phyloP scores from a whole-genome alignment of 2,113 vertebrate genomes.

The Hippocampus guttulatus region DNA sequence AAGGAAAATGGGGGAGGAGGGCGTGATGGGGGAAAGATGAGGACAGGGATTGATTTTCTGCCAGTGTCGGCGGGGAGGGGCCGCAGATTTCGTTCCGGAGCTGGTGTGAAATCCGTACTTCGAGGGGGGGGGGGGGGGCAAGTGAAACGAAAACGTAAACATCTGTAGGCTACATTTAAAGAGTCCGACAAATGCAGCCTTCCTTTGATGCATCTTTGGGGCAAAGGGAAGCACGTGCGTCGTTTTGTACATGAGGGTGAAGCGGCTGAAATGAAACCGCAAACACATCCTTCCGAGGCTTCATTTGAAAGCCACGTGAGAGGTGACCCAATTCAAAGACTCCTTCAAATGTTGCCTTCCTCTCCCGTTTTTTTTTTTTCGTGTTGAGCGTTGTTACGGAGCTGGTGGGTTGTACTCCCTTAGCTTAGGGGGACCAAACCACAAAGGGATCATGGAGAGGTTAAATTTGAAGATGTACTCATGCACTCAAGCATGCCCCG shows the following conservation, averaged over 20 bases:
- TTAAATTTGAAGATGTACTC: background rate
- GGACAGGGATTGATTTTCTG: constrained; percentile 63
- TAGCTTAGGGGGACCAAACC: no score
- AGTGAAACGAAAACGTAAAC: constrained; percentile 22
- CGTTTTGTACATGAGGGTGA: no score
- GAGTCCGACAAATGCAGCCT: background rate
- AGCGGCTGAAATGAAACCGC: background rate
- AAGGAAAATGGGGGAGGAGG: background rate
- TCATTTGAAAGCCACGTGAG: background rate
- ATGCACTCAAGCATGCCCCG: background rate
- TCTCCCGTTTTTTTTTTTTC: background rate
- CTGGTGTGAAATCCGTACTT: constrained; percentile 47
- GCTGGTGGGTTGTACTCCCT: no score
- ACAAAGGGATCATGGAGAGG: background rate
- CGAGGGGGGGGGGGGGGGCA: constrained; percentile 32
- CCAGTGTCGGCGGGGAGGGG: constrained; percentile 49
- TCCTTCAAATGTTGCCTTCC: background rate
- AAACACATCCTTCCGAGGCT: background rate
- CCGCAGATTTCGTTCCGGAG: constrained; percentile 39
- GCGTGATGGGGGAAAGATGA: constrained; percentile 23
- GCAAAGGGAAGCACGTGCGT: no score
- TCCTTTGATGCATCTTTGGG: background rate
- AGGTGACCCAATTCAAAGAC: background rate
- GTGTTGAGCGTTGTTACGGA: no score
- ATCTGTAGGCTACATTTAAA: background rate